Conservation (phyloP, 1,140 invertebrate species). For the Asbolus verrucosus region DNA sequence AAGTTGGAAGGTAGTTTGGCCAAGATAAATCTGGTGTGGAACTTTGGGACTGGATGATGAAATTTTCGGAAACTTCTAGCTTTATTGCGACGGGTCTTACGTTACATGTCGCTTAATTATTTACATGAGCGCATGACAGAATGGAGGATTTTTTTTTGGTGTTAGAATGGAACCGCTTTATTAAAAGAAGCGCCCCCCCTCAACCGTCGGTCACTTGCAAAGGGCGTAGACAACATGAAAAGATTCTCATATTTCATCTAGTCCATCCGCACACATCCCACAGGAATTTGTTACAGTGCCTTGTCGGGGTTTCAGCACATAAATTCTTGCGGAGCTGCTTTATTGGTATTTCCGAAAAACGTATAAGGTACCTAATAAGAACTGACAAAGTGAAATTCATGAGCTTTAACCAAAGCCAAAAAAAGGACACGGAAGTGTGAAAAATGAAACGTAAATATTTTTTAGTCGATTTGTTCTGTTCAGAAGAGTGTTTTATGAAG, state of each 20-base stretch:
- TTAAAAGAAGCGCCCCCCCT: slow-evolving; percentile 18
- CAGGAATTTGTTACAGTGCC: slow-evolving; percentile 41
- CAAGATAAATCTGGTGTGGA: slow-evolving; percentile 7
- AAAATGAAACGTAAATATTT: slow-evolving; percentile 39
- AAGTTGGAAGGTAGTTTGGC: slow-evolving; percentile 10
- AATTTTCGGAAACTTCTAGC: not conserved
- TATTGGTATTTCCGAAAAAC: slow-evolving; percentile 44
- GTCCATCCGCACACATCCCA: slow-evolving; percentile 38
- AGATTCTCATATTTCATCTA: slow-evolving; percentile 45
- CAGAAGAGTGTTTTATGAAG: slow-evolving; percentile 4
- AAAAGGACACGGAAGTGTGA: slow-evolving; percentile 35
- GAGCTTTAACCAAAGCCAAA: slow-evolving; percentile 9
- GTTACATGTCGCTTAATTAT: slow-evolving; percentile 18
- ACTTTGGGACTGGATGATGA: slow-evolving; percentile 5
- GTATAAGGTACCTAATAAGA: slow-evolving; percentile 44
- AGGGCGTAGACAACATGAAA: slow-evolving; percentile 38
- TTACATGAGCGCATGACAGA: too few relatives aligned
- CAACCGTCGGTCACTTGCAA: slow-evolving; percentile 6
- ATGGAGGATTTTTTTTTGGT: slow-evolving; percentile 4
- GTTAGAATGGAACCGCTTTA: not conserved
- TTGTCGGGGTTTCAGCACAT: slow-evolving; percentile 43
- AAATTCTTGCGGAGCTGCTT: slow-evolving; percentile 35
- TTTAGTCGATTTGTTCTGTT: slow-evolving; percentile 1
- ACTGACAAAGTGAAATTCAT: slow-evolving; percentile 45
- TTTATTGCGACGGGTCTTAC: slow-evolving; percentile 1